Conservation (phyloP, 2,113 vertebrate species). For the Spilogale gracilis region DNA sequence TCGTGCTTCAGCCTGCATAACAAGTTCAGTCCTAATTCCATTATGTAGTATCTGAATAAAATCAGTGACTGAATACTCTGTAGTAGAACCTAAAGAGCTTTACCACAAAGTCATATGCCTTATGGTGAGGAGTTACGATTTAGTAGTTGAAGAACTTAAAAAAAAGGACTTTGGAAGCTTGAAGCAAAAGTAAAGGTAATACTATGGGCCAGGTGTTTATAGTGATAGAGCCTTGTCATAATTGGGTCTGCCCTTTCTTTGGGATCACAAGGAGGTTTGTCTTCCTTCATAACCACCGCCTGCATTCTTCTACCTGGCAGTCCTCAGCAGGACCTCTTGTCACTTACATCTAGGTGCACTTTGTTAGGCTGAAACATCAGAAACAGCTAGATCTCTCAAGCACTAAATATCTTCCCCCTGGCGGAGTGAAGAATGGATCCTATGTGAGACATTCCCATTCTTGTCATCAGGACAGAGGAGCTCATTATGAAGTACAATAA, state of each 20-base stretch:
- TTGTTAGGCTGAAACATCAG: neutral
- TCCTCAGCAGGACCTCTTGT: neutral
- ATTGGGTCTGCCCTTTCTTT: too few relatives aligned
- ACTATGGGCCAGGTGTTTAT: neutral
- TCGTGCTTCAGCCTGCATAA: neutral
- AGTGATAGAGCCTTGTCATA: neutral
- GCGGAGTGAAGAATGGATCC: neutral
- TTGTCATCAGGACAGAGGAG: neutral
- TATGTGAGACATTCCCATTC: neutral
- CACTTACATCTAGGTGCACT: neutral
- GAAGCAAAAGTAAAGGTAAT: neutral
- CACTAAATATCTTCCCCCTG: too few relatives aligned
- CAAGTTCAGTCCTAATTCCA: neutral
- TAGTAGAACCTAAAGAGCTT: neutral
- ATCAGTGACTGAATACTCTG: neutral
- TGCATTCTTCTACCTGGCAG: neutral
- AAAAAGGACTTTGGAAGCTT: neutral
- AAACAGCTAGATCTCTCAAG: neutral
- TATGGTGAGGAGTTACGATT: neutral
- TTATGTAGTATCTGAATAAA: neutral
- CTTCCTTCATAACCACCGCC: neutral
- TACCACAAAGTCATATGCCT: neutral
- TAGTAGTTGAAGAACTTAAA: neutral
- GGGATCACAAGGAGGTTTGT: neutral
- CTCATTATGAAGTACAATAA: neutral